phyloP scores from a whole-genome alignment of 2,113 vertebrate genomes.

The Malaclemys terrapin region DNA sequence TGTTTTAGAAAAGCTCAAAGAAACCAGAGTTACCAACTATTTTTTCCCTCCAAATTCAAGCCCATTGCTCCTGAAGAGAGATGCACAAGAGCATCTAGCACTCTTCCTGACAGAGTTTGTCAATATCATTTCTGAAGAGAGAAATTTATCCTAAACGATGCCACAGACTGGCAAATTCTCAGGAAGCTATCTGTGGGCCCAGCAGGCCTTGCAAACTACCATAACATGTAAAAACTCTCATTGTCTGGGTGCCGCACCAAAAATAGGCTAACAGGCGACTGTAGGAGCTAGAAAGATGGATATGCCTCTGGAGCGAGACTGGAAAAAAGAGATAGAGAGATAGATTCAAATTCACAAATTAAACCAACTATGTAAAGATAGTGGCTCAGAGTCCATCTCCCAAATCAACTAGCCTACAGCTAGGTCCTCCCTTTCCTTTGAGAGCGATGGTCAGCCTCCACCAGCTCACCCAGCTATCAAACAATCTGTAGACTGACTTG shows the following conservation, averaged over 20 bases:
- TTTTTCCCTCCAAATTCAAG: neutral
- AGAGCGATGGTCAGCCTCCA: neutral
- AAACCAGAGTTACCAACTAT: neutral
- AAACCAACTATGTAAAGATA: neutral
- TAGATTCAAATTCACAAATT: neutral
- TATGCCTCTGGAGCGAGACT: neutral
- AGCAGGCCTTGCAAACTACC: neutral
- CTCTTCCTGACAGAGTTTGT: neutral
- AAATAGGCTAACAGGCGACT: neutral
- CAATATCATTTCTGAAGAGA: neutral
- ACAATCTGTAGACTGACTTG: neutral
- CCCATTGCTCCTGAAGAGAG: neutral
- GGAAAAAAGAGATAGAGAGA: neutral
- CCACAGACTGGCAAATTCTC: neutral
- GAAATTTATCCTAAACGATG: neutral
- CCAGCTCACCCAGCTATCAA: neutral
- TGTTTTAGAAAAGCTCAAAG: neutral
- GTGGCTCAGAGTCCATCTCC: neutral
- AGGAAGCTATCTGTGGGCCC: neutral
- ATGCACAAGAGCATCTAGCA: neutral
- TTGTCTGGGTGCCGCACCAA: neutral
- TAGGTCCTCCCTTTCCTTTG: neutral
- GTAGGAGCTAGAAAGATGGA: neutral
- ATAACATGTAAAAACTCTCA: fast-evolving
- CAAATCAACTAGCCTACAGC: neutral